Evolutionary conservation across 1,140 invertebrate genomes (phyloP).

Genomic region (Cydia amplana): DNA sequence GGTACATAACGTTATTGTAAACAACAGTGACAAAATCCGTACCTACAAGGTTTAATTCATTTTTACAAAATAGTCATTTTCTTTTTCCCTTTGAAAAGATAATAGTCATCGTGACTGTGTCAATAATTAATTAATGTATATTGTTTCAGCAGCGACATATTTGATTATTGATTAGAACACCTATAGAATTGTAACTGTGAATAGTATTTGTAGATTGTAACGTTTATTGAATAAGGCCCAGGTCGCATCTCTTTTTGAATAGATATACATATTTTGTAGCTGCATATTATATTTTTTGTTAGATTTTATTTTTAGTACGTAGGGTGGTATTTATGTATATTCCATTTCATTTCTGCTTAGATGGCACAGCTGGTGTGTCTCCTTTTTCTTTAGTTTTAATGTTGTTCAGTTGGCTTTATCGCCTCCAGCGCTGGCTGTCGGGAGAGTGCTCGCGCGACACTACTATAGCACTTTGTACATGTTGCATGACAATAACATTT

Average conservation of each 20-base stretch:
- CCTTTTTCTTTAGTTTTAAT: not conserved
- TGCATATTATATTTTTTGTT: not conserved
- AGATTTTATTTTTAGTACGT: not conserved
- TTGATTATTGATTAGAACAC: not conserved
- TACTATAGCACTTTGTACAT: too few relatives aligned
- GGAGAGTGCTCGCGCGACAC: not conserved
- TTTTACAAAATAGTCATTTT: not conserved
- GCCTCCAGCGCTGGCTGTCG: not conserved
- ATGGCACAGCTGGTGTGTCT: not conserved
- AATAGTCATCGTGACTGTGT: too few relatives aligned
- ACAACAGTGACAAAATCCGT: not conserved
- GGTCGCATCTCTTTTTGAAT: constrained; percentile 22
- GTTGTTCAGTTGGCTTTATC: not conserved
- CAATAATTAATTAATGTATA: too few relatives aligned
- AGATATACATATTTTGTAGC: constrained; percentile 6
- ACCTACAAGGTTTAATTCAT: not conserved
- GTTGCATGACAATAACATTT: too few relatives aligned
- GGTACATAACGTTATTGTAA: not conserved
- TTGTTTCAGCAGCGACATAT: not conserved
- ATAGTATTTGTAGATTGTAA: not conserved
- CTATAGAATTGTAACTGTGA: not conserved
- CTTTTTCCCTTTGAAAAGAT: not conserved
- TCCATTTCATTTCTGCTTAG: not conserved
- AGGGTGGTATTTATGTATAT: constrained; percentile 12
- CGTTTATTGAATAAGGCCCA: constrained; percentile 3